Evolutionary conservation across 1,140 invertebrate genomes (phyloP), one percentile per base, ranked within the genome.

Genomic region (Ericerus pela): DNA sequence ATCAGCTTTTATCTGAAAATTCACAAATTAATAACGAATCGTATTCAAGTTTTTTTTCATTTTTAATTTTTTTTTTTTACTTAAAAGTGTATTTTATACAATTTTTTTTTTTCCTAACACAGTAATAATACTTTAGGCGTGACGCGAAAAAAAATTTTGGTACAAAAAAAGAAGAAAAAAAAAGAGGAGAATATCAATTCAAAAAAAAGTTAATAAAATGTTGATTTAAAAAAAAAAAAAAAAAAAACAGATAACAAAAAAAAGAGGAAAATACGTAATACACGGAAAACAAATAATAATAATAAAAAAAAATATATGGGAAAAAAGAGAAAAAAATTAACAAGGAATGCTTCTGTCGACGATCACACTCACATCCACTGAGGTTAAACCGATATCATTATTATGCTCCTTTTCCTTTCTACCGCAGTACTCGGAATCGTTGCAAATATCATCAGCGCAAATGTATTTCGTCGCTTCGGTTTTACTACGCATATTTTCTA

Each of bases 371-470:
- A 47, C 41, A 24, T 47, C 41, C 3, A 47, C 41, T 10, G 41
- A 47, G 41, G 41, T 47, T 47, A 47, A 47, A 47, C 41, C 26
- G 41, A 47, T 47, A 47, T 47, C 41, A 47, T 47, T 47, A n/a
- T n/a, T n/a, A 47, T 24, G 41, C 26, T 47, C 41, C 8, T 16
- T 47, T 24, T 47, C 41, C 26, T 47, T 47, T 3, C 10, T 10
- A 22, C 26, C 26, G 14, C 41, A 47, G 41, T 24, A 47, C 16
- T 47, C 41, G 2, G 37, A 41, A 16, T 41, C 14, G 20, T 24
- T 47, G 26, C 41, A 47, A 24, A 47, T 47, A 10, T 47, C 41
- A 33, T 33, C 30, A 3, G 41, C 2, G 16, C 41, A 47, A 47
- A 47, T 10, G 20, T 47, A 47, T 47, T 47, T 47, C 16, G 22